phyloP scores from a whole-genome alignment of 2,797 vertebrate species.

The Phalanger gymnotis region DNA sequence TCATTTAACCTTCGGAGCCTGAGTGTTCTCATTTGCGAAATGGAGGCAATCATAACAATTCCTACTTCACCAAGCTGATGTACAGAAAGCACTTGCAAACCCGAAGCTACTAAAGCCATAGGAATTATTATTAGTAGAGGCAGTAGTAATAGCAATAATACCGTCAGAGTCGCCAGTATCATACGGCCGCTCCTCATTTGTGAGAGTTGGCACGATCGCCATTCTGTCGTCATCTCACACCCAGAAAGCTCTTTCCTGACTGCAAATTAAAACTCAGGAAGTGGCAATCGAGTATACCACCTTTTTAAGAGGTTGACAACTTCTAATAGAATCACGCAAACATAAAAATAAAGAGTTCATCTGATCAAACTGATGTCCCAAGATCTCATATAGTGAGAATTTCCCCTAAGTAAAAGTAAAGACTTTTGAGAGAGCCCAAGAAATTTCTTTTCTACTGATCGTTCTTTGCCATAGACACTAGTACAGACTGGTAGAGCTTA shows the following conservation, averaged over 20 bases:
- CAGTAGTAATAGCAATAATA: background rate
- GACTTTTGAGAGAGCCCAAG: background rate
- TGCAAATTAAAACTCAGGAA: background rate
- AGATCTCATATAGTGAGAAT: background rate
- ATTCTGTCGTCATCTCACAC: background rate
- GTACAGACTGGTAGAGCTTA: accelerated
- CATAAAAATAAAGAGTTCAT: background rate
- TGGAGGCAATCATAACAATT: background rate
- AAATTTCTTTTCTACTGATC: background rate
- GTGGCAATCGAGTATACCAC: background rate
- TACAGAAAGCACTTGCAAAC: background rate
- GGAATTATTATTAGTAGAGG: background rate
- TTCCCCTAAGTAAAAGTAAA: conserved; percentile 19
- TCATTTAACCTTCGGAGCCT: background rate
- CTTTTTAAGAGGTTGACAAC: background rate
- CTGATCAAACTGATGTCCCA: background rate
- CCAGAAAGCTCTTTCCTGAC: background rate
- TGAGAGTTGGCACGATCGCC: background rate
- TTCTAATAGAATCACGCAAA: background rate
- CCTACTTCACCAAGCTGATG: background rate
- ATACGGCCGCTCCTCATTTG: background rate
- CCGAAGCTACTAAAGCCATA: background rate
- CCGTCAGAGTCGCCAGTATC: background rate
- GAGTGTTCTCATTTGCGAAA: background rate
- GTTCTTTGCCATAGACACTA: background rate